Base-by-base conservation (phyloP, 1,140 invertebrate genomes). In the Scaptomyza montana region DNA sequence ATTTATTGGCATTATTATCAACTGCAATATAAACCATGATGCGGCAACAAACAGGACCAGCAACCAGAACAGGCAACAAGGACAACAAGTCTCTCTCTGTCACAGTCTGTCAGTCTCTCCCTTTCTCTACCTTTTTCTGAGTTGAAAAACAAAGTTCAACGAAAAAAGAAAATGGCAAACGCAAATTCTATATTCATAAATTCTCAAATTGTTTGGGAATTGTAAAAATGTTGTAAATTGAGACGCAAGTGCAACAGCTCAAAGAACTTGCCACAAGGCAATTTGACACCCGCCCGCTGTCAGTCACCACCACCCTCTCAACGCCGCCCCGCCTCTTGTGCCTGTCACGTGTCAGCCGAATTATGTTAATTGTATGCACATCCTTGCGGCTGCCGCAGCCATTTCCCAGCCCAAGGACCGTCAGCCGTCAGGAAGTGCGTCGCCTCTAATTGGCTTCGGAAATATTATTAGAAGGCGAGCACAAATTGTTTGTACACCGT, bases 1-100 rank as follows among this genome's bases (percentile, higher is more conserved):
- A 90, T 90, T 90, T 90, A 90, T 90, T 90, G 87, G 84, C 87
- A 90, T 80, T 89, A 90, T 90, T 89, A 90, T 90, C 89, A 90
- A 84, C 70, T 90, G 84, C 84, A 89, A 85, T 89, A 89, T 89
- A 89, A 89, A 89, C 84, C 85, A 89, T 79, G 84, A 89, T 89
- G 84, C 84, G 85, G 70, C 79, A 82, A 63, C 57, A 64, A 39
- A 3, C 39, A 51, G 16, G 12, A 25, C 21, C 36, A 6, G 19
- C 13, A 25, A 7, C 21, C 21, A 21, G 21, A 3, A 21, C 21
- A 25, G 21, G 21, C 25, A 16, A 39, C 36, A 12, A 9, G 36
- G 28, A n/a, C 19, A 45, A 7, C 9, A 30, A 0, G 8, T 39
- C 36, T 39, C 36, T 10, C 9, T 10, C 36, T 39, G 8, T 12